Evolutionary conservation across 1,140 invertebrate species (phyloP).

Genomic region (Micrasema longulum): DNA sequence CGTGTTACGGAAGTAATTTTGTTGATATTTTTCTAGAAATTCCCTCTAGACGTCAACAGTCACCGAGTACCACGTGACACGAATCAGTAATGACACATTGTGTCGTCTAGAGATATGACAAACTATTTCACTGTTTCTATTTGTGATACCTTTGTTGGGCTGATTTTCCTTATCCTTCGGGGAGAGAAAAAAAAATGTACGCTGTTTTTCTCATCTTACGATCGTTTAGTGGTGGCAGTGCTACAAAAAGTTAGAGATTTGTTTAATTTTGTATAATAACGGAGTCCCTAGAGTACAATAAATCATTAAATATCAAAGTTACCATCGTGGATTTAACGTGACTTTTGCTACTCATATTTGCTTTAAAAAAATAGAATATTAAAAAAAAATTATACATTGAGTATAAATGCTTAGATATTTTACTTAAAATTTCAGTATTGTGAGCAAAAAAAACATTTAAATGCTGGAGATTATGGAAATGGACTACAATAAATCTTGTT

Average conservation of each 20-base stretch:
- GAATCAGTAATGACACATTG: constrained; percentile 16
- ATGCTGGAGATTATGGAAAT: no score
- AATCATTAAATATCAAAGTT: constrained; percentile 15
- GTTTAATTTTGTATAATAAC: neutral
- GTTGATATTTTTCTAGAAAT: neutral
- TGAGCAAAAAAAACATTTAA: no score
- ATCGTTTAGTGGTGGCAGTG: neutral
- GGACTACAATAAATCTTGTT: no score
- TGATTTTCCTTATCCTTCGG: neutral
- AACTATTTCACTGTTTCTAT: neutral
- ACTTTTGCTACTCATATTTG: no score
- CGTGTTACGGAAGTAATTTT: neutral
- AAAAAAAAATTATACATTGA: no score
- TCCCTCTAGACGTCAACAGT: constrained; percentile 2
- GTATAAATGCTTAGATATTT: no score
- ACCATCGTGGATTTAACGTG: no score
- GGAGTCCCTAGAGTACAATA: neutral
- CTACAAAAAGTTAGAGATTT: no score
- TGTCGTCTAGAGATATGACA: neutral
- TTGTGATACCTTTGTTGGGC: constrained; percentile 4
- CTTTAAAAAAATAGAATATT: no score
- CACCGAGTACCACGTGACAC: constrained; percentile 7
- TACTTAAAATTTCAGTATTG: no score
- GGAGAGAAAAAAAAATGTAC: constrained; percentile 10
- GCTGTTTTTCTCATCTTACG: neutral